Conservation (phyloP, 2,888 invertebrate species). For the Chymomyza caudatula region DNA sequence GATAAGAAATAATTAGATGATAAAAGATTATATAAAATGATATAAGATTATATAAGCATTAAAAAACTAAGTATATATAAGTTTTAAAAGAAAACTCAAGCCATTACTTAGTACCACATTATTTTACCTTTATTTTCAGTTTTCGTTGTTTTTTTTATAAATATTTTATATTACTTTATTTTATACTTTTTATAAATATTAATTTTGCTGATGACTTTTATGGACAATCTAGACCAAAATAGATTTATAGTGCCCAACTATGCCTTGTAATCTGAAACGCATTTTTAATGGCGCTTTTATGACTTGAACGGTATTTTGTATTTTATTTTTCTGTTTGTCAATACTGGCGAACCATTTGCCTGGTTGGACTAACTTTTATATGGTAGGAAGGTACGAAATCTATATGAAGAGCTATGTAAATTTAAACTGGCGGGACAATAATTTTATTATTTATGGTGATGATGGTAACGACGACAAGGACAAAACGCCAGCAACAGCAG, state of each 20-base stretch:
- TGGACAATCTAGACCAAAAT: too few relatives aligned
- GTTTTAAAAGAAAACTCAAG: too few relatives aligned
- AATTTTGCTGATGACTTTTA: too few relatives aligned
- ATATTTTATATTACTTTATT: too few relatives aligned
- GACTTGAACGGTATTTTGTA: conserved; percentile 20
- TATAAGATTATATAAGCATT: too few relatives aligned
- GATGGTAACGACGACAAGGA: conserved; percentile 35
- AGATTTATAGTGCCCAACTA: neutral
- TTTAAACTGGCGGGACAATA: conserved; percentile 69
- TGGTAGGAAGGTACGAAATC: neutral
- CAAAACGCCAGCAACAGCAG: neutral
- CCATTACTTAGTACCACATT: too few relatives aligned
- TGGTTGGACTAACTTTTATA: conserved; percentile 1
- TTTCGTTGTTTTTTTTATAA: too few relatives aligned
- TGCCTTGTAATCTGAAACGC: conserved; percentile 49
- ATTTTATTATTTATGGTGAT: conserved; percentile 70
- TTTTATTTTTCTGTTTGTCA: conserved; percentile 42
- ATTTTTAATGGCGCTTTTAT: conserved; percentile 63
- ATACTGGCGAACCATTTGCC: conserved; percentile 44
- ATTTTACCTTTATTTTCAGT: too few relatives aligned
- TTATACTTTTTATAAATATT: too few relatives aligned
- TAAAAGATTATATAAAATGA: too few relatives aligned
- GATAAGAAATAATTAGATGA: too few relatives aligned
- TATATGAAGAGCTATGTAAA: conserved; percentile 27
- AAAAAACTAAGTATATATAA: too few relatives aligned